Base-by-base conservation (phyloP, 2,113 vertebrate species). In the Halichoeres trimaculatus region DNA sequence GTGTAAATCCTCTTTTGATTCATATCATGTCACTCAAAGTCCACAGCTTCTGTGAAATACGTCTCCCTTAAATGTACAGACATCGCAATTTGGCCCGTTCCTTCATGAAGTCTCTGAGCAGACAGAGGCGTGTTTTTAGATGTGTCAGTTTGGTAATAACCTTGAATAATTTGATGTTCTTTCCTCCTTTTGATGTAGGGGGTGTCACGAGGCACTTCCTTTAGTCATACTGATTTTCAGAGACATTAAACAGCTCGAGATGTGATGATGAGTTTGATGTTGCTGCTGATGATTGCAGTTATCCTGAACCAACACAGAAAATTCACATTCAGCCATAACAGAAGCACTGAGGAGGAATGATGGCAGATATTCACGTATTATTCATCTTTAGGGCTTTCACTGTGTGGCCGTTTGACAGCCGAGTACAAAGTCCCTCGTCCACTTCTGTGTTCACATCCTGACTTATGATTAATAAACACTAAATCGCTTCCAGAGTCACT, bases 1-100 rank as follows among this genome's bases (percentile, higher is more conserved):
- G 67, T 19, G n/a, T 22, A 85, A 88, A 88, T 91, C 88, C 88
- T 79, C 87, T 91, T 90, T 83, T 80, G 81, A 85, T 88, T 85
- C 78, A 72, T 45, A 67, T 63, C 64, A 45, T 66, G 82, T 91
- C 72, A 10, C 55, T 78, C 80, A 78, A 67, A 70, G 60, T 87
- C 66, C 70, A 57, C 59, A 7, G 72, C 72, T 78, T 52, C 40
- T 23, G 45, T 72, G 30, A 45, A 72, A 72, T 38, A 14, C 51
- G 34, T 8, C 57, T 66, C 57, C 47, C 60, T 63, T 76, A 66
- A 60, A 82, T 62, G 64, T 47, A 41, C 45, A 54, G 58, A 51
- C 69, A 11, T 55, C 20, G 43, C 52, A 36, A 6, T 47, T 59
- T 65, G 51, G 47, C n/a, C 30, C 2, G 50, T 34, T 16, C 30